Evolutionary conservation across 2,113 vertebrate genomes (phyloP).

Genomic region (Dromiciops gliroides): DNA sequence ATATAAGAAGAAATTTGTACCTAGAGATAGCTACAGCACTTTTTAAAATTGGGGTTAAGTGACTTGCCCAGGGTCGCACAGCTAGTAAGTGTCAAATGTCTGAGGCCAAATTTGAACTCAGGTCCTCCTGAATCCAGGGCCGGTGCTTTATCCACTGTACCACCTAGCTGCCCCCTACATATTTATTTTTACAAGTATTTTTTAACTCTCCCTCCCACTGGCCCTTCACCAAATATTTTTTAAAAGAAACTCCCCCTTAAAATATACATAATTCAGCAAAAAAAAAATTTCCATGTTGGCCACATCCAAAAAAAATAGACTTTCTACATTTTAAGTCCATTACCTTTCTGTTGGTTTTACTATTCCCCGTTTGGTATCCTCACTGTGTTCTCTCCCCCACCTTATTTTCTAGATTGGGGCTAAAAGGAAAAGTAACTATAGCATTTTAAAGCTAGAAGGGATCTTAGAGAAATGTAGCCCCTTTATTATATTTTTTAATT

Average conservation of each 20-base stretch:
- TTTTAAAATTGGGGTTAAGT: background rate
- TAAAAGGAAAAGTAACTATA: background rate
- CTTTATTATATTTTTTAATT: background rate
- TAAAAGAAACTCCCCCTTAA: background rate
- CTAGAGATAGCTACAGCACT: slow-evolving; percentile 21
- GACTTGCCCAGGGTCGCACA: no score
- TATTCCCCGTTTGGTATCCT: background rate
- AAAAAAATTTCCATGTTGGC: background rate
- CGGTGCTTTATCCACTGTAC: no score
- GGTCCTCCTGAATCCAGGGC: no score
- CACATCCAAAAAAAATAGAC: background rate
- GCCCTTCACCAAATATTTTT: background rate
- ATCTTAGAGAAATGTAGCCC: background rate
- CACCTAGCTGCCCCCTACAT: no score
- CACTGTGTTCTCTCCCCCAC: background rate
- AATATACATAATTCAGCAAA: background rate
- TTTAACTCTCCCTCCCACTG: background rate
- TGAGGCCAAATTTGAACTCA: no score
- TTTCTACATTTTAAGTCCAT: background rate
- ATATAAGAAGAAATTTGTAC: slow-evolving; percentile 49
- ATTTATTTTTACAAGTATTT: background rate
- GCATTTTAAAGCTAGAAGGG: background rate
- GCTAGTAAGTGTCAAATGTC: no score
- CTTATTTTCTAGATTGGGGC: background rate
- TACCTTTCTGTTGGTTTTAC: background rate